Conservation (phyloP, 2,888 invertebrate species). For the Odontocerum albicorne region DNA sequence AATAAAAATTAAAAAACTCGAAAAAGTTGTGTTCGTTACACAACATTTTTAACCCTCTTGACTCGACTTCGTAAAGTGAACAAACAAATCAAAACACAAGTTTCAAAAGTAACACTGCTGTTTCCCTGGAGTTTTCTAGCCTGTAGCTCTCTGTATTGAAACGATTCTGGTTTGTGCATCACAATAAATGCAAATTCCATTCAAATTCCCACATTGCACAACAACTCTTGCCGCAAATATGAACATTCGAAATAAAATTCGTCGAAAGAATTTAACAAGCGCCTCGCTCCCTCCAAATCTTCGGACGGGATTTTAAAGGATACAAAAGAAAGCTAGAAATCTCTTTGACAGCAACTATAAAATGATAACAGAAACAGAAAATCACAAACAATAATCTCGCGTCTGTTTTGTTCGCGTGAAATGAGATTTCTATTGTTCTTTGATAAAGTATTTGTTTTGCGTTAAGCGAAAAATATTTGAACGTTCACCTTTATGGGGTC, state of each 20-base stretch:
- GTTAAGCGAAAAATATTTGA: conserved; percentile 5
- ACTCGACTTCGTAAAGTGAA: too few species aligned
- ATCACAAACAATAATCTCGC: conserved; percentile 31
- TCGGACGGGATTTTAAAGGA: neutral
- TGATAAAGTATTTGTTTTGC: conserved; percentile 22
- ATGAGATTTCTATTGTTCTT: conserved; percentile 32
- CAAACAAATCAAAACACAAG: too few species aligned
- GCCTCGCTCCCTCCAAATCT: conserved; percentile 16
- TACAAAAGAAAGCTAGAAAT: conserved; percentile 13
- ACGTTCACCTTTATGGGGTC: neutral
- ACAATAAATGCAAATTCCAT: neutral
- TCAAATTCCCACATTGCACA: neutral
- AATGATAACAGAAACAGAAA: conserved; percentile 25
- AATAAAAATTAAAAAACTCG: too few species aligned
- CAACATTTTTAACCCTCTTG: too few species aligned
- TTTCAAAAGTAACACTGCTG: too few species aligned
- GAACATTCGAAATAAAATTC: neutral
- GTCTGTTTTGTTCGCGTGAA: conserved; percentile 29
- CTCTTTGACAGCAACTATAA: conserved; percentile 27
- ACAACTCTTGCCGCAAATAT: neutral
- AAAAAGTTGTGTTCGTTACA: too few species aligned
- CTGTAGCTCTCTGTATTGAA: neutral
- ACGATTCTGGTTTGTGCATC: neutral
- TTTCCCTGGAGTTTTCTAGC: too few species aligned
- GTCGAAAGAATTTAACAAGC: conserved; percentile 16